These are phyloP conservation scores for Craseonycteris thonglongyai DNA, from an alignment of 2,113 vertebrate genomes.

Conservation along the genomic window DNA sequence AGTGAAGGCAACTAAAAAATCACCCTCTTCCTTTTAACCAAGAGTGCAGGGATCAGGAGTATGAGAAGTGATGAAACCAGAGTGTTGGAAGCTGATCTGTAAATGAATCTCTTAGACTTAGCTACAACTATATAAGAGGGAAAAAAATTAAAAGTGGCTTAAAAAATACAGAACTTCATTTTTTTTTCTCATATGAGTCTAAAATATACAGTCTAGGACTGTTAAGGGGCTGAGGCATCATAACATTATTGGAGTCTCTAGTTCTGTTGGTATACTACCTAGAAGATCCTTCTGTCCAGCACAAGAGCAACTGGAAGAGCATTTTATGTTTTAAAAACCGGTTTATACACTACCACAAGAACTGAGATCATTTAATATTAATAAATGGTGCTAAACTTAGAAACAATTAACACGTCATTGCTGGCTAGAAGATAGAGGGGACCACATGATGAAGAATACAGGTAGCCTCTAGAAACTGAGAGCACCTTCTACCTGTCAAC, in stretches of 20 bases:
- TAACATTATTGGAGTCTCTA: conserved; percentile 68
- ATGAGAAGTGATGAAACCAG: not conserved
- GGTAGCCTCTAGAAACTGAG: too few relatives aligned
- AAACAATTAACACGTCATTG: not conserved
- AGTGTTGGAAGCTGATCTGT: not conserved
- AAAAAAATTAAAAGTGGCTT: not conserved
- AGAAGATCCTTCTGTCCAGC: conserved; percentile 72
- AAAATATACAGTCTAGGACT: not conserved
- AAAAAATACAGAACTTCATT: not conserved
- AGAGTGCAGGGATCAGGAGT: not conserved
- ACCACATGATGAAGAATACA: not conserved
- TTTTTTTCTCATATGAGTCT: not conserved
- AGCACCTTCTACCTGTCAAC: too few relatives aligned
- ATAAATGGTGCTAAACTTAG: conserved; percentile 52
- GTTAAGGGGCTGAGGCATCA: too few relatives aligned
- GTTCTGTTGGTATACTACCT: conserved; percentile 62
- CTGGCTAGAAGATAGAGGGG: not conserved
- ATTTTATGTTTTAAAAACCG: conserved; percentile 58
- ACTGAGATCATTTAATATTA: conserved; percentile 72
- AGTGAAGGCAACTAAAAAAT: not conserved
- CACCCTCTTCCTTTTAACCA: not conserved
- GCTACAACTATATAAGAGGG: not conserved
- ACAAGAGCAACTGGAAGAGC: conserved; percentile 72
- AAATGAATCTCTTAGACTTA: not conserved
- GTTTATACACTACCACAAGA: conserved; percentile 62